Base-by-base conservation (phyloP, 2,888 invertebrate species). In the Watsonalla cultraria region DNA sequence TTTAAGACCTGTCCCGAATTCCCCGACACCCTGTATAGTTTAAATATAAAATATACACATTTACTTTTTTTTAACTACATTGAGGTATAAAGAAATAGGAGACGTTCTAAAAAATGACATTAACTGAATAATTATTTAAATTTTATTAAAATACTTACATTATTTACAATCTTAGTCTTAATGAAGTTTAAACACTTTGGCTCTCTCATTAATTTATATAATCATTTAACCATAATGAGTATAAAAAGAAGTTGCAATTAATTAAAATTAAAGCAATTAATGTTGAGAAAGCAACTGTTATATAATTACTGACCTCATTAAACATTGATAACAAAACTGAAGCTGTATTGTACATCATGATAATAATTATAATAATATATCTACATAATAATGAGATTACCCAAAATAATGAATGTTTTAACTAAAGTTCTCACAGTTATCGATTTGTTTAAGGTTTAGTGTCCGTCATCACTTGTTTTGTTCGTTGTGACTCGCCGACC, bases 401-500 rank as follows among this genome's bases (percentile, higher is more conserved):
- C 76, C 80, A 79, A 76, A 76, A 72, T 78, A 66, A 72, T 69
- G 65, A 67, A 52, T 60, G 67, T 67, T 57, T 69, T 65, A 82
- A 84, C 76, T 81, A 77, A 80, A 72, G 72, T 68, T 78, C 69
- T 83, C 83, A 84, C 81, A 78, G 63, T 52, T 56, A 68, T 54
- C 34, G 52, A 59, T 59, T 61, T 61, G 67, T 66, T 57, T 53
- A 65, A 67, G 60, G 13, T 49, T 37, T 50, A 85, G 82, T 83
- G 87, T 88, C 85, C 72, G 48, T 72, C 79, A 78, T 86, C 88
- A 89, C 87, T 88, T 76, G 59, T 54, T 56, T 70, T 74, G 73
- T 87, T 89, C 89, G 88, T 87, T 88, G 88, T 85, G 75, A 68
- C 58, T 65, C 83, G 86, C 86, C 86, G 86, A 72, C 66, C 66